Conservation (phyloP, 2,888 invertebrate species). For the Habroteleia sp. region DNA sequence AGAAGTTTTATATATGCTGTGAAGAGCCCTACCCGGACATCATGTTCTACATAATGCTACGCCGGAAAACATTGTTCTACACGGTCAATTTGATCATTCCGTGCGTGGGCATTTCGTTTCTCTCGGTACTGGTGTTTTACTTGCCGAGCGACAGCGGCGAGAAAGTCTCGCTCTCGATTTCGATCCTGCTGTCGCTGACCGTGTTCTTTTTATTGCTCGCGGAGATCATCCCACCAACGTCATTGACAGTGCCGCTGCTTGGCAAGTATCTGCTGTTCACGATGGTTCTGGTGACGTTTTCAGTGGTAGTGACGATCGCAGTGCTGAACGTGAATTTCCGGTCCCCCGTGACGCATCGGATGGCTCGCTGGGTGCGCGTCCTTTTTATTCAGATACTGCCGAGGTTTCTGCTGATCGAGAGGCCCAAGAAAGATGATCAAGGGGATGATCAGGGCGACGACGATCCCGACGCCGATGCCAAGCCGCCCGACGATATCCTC, state of each 20-base stretch:
- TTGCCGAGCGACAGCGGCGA: constrained; percentile 98
- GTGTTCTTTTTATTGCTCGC: constrained; percentile 96
- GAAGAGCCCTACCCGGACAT: constrained; percentile 97
- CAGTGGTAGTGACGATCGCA: constrained; percentile 95
- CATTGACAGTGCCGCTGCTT: constrained; percentile 93
- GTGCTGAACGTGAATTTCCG: constrained; percentile 96
- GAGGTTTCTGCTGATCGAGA: constrained; percentile 92
- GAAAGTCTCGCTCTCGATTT: constrained; percentile 97
- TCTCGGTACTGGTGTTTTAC: constrained; percentile 98
- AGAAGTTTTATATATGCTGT: constrained; percentile 97
- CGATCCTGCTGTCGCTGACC: constrained; percentile 94
- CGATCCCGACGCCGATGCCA: constrained; percentile 71
- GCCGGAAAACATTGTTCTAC: constrained; percentile 97
- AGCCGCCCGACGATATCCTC: constrained; percentile 85
- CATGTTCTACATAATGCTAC: constrained; percentile 98
- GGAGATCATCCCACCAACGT: constrained; percentile 97
- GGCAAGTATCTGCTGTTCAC: constrained; percentile 97
- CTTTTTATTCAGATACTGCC: constrained; percentile 93
- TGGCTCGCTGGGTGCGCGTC: constrained; percentile 94
- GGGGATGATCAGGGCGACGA: constrained; percentile 83
- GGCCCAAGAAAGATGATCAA: constrained; percentile 90
- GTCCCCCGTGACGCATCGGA: constrained; percentile 94
- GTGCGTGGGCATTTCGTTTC: constrained; percentile 97
- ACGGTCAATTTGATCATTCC: constrained; percentile 98
- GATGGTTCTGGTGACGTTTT: constrained; percentile 96